These are phyloP conservation scores for Muntiacus muntjak DNA, from an alignment of 2,113 vertebrate genomes.

Conservation along the genomic window DNA sequence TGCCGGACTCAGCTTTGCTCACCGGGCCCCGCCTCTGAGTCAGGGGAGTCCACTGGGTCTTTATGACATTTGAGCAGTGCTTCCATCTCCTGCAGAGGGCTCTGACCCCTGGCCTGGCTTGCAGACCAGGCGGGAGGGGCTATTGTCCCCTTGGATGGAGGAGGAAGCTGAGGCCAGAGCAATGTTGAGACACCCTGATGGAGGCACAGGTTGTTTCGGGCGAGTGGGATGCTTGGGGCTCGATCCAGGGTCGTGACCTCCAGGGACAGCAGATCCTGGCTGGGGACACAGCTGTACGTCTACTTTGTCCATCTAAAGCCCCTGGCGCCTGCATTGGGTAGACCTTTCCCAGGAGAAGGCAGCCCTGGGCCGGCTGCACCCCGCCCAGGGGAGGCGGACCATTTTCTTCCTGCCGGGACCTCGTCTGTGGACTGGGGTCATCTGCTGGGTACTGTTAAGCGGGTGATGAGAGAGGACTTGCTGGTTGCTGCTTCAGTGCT, in stretches of 20 bases:
- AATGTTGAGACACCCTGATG: accelerated
- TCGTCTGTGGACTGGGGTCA: neutral
- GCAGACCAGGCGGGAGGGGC: neutral
- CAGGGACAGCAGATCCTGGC: neutral
- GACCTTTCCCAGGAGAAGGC: neutral
- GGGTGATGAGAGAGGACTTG: neutral
- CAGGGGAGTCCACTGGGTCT: accelerated
- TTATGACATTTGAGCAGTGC: accelerated
- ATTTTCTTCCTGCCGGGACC: accelerated
- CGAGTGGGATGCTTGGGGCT: neutral
- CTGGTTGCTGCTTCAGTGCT: accelerated
- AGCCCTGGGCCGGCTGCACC: neutral
- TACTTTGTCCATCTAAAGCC: neutral
- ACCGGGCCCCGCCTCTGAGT: neutral
- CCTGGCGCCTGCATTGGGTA: neutral
- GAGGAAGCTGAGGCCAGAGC: neutral
- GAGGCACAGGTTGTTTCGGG: neutral
- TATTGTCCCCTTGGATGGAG: accelerated
- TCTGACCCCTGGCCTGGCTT: accelerated
- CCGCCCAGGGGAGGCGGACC: neutral
- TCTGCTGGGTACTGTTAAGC: neutral
- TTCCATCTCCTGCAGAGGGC: neutral
- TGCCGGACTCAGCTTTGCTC: accelerated
- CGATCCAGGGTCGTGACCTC: accelerated
- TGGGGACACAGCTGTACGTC: neutral